Evolutionary conservation across 2,113 vertebrate genomes (phyloP), one percentile per base, ranked within the genome.

Genomic region (Echinops telfairi): DNA sequence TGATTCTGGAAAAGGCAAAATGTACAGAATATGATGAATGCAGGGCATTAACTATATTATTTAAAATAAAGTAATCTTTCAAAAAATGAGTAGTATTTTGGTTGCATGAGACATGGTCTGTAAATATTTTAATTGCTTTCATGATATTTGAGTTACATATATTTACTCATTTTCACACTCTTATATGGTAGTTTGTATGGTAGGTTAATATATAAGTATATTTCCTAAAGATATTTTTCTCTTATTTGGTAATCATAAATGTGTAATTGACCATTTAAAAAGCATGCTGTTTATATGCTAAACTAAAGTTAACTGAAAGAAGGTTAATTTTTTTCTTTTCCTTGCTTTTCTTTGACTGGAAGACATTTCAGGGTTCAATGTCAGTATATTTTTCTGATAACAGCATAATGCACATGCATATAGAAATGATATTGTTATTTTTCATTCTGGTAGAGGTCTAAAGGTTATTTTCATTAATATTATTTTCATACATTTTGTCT

Each of bases 81-180:
- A 62, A 27, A 33, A 73, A 95, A 95, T 62, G 22, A 96, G 2
- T 66, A 96, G 83, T 96, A 96, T 95, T 97, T 97, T 97, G 76
- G 58, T 97, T 98, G 95, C 83, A 93, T 92, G 53, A 97, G 96
- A 96, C 47, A 53, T 53, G 47, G 47, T 53, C 47, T 95, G 96
- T 97, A 97, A 97, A 97, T 97, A 98, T 97, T 97, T 97, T 92
- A 97, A 98, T 97, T 97, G 86, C 87, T 96, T 97, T 97, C 57
- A 88, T 96, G 94, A 83, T 97, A 97, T 92, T 97, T 98, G 95
- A 95, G 90, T 97, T 96, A 95, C 58, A 76, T 96, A 88, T 83
- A 22, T 96, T 73, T 97, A 88, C 73, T 94, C 25, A 85, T 97
- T 95, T 96, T 90, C 40, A 96, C 86, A 80, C 94, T 97, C 76